Evolutionary conservation across 1,140 invertebrate genomes (phyloP), one percentile per base, ranked within the genome.

Genomic region (Eulimnadia texana): DNA sequence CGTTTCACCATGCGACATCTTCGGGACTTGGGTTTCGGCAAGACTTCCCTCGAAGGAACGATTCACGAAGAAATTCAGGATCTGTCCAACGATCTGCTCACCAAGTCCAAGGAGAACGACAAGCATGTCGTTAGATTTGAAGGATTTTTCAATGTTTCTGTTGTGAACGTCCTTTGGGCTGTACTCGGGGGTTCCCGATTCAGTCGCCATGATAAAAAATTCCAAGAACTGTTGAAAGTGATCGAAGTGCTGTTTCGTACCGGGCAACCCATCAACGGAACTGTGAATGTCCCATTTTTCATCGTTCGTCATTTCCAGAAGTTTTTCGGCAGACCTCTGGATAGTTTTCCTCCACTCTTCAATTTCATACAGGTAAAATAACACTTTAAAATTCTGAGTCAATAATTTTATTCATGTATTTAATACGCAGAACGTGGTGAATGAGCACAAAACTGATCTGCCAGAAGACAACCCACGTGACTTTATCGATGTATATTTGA

Each of bases 131-230:
- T 51, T 9, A 16, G 16, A n/a, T 24, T 52, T 9, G 61, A 27
- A 53, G 33, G 27, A n/a, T 42, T 25, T 11, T 58, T 66, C 16
- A 58, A 27, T 28, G 60, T 49, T 33, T 70, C 22, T 16, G 81
- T 87, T 0, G 75, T 89, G 63, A 90, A 88, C 68, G 80, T 86
- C 1, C 67, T 89, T 1, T 90, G 86, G 86, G 79, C 76, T 25
- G 73, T 86, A 33, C 77, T 81, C 1, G 80, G 84, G 6, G 89
- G 65, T 78, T 58, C 76, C 84, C 67, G 68, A 11, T 28, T 55
- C 56, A 29, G 51, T 49, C 51, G 56, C 19, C 24, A 63, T 3
- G 63, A 50, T 23, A n/a, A 73, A 1, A 73, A 79, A 49, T 69
- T 86, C 52, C 69, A 75, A n/a, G 71, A 73, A 11, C 72, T 89